phyloP scores from a whole-genome alignment of 2,113 vertebrate genomes.

The Cyprinodon variegatus region DNA sequence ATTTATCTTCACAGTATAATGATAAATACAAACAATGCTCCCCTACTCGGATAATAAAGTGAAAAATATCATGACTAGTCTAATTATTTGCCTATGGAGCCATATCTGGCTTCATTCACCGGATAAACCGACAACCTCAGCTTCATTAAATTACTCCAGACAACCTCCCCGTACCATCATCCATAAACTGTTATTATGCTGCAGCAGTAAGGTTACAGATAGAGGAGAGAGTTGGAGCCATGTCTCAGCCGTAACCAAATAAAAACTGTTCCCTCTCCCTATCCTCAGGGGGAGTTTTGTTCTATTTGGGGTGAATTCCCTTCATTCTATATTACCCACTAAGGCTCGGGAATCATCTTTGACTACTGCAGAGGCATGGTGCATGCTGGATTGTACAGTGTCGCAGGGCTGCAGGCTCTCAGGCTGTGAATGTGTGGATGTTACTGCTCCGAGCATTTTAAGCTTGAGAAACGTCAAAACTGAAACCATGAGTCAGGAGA shows the following conservation, averaged over 20 bases:
- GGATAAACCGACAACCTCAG: conserved; percentile 19
- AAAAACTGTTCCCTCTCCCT: conserved; percentile 63
- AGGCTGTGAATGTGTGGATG: conserved; percentile 41
- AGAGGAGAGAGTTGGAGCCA: conserved; percentile 38
- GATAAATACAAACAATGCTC: background rate
- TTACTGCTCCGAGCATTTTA: conserved; percentile 43
- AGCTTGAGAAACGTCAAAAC: conserved; percentile 49
- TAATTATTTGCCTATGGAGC: conserved; percentile 6
- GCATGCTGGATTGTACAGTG: conserved; percentile 58
- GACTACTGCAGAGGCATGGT: conserved; percentile 65
- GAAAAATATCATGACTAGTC: background rate
- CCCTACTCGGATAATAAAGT: background rate
- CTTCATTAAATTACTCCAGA: conserved; percentile 32
- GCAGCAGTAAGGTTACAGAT: conserved; percentile 41
- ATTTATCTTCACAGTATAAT: background rate
- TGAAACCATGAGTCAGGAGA: conserved; percentile 62
- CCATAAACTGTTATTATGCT: conserved; percentile 32
- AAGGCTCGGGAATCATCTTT: conserved; percentile 58
- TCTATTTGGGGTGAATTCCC: conserved; percentile 74
- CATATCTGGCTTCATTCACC: background rate
- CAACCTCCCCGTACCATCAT: conserved; percentile 20
- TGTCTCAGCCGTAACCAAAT: conserved; percentile 65
- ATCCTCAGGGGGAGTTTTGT: conserved; percentile 64
- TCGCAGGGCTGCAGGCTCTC: conserved; percentile 48
- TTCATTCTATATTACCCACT: conserved; percentile 68